Evolutionary conservation across 2,888 invertebrate species (phyloP), one percentile per base, ranked within the genome.

Genomic region (Drosophila vallismaia): DNA sequence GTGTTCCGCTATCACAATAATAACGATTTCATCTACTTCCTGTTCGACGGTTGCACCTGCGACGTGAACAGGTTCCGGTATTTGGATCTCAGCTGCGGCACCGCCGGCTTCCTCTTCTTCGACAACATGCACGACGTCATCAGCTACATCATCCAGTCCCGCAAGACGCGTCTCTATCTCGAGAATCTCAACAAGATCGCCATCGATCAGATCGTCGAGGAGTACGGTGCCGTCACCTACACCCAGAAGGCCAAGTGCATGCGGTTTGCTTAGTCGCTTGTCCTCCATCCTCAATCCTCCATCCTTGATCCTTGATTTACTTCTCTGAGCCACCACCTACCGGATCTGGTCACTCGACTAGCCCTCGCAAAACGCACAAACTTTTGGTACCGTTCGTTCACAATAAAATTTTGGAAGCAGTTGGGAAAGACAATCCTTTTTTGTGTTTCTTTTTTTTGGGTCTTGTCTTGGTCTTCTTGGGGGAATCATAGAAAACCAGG

Each of bases 11-110:
- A 78, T 50, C 77, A 79, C 48, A 79, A 77, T 14, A 77, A 75
- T 29, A 74, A 62, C 0, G 81, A 79, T 38, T 78, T 81, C 55
- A 80, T 76, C 2, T 90, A 86, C 67, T 89, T 88, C 49, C 73
- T 91, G 1, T 91, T 85, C 53, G 89, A 91, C 56, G 91, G 91
- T 7, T 91, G 91, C 67, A 90, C 90, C 8, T 90, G 90, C 67
- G 89, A 91, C 53, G 80, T 90, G 2, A 86, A 89, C 46, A 72
- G 89, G 1, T 89, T 90, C 67, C 86, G 90, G 0, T 87, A 88
- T 45, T 49, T 90, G 64, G 90, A 90, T 44, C 71, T 90, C 0
- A 85, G 75, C 63, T 82, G 84, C 45, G 90, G 90, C 33, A 90
- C 90, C 0, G 89, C 90, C 7, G 90, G 90, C 7, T 84, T 90